Conservation (phyloP, 2,113 vertebrate species). For the Miniopterus natalensis region DNA sequence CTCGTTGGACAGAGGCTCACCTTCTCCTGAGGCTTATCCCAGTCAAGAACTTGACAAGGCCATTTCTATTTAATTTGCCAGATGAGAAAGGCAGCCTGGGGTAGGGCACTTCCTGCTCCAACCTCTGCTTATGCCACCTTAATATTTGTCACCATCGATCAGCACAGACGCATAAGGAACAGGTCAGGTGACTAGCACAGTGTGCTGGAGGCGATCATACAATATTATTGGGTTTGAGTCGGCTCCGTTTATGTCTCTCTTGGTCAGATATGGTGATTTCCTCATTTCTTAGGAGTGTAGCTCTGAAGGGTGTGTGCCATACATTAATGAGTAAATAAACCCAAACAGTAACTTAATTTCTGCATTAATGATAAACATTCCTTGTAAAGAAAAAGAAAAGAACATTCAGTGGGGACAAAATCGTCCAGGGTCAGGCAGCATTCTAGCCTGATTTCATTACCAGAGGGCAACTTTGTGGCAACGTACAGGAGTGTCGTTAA, state of each 20-base stretch:
- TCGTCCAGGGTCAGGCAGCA: not conserved
- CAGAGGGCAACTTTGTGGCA: not conserved
- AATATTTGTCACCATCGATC: not conserved
- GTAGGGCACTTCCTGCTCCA: not conserved
- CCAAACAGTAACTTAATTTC: constrained; percentile 51
- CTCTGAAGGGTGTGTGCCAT: not conserved
- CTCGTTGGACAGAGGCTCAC: not conserved
- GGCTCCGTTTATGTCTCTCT: constrained; percentile 24
- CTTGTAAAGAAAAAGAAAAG: constrained; percentile 37
- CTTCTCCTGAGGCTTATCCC: not conserved
- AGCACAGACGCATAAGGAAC: not conserved
- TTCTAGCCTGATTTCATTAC: not conserved
- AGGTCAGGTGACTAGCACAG: not conserved
- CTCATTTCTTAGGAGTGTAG: not conserved
- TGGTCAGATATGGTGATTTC: constrained; percentile 44
- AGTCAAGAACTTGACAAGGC: not conserved
- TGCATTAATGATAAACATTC: constrained; percentile 52
- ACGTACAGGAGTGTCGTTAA: not conserved
- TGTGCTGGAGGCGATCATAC: not conserved
- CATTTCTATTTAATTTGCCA: not conserved
- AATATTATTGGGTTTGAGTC: not conserved
- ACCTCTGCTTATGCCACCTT: not conserved
- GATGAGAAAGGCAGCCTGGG: not conserved
- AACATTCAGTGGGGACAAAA: not conserved
- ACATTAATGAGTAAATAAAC: constrained; percentile 76